Conservation (phyloP, 1,140 invertebrate genomes). For the Drosophila aff. region DNA sequence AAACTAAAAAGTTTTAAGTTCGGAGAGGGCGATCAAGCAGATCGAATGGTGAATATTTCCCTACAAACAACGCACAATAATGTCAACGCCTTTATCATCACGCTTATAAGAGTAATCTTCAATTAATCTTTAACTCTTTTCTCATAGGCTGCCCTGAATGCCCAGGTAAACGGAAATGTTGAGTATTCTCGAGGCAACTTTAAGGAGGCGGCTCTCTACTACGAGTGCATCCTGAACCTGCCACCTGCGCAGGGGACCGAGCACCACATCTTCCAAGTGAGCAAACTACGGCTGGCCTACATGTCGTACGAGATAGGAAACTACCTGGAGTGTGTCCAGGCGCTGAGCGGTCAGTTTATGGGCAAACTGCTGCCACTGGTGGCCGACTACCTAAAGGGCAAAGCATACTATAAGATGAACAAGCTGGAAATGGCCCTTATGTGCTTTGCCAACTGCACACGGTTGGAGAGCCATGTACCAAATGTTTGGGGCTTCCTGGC, state of each 20-base stretch:
- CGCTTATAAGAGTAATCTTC: background rate
- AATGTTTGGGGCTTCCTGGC: constrained; percentile 72
- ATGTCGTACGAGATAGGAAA: constrained; percentile 43
- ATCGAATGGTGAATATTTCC: constrained; percentile 13
- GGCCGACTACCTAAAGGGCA: constrained; percentile 48
- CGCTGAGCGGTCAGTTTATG: constrained; percentile 4
- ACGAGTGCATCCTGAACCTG: constrained; percentile 18
- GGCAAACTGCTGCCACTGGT: constrained; percentile 24
- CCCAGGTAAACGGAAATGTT: constrained; percentile 71
- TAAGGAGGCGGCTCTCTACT: constrained; percentile 34
- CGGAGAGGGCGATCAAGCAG: constrained; percentile 1
- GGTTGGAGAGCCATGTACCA: constrained; percentile 52
- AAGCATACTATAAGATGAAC: constrained; percentile 58
- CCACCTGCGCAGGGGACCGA: background rate
- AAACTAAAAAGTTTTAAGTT: constrained; percentile 7
- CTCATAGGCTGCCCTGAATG: constrained; percentile 20
- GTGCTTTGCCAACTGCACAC: constrained; percentile 50
- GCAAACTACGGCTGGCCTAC: constrained; percentile 59
- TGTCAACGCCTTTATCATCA: too few species aligned
- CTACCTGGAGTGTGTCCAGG: constrained; percentile 34
- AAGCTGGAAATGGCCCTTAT: constrained; percentile 29
- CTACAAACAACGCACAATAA: background rate
- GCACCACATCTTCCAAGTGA: constrained; percentile 40
- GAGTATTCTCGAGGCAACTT: constrained; percentile 53
- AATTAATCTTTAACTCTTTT: background rate